These are phyloP conservation scores for Nanorana parkeri DNA, from an alignment of 2,113 vertebrate genomes.

Conservation along the genomic window DNA sequence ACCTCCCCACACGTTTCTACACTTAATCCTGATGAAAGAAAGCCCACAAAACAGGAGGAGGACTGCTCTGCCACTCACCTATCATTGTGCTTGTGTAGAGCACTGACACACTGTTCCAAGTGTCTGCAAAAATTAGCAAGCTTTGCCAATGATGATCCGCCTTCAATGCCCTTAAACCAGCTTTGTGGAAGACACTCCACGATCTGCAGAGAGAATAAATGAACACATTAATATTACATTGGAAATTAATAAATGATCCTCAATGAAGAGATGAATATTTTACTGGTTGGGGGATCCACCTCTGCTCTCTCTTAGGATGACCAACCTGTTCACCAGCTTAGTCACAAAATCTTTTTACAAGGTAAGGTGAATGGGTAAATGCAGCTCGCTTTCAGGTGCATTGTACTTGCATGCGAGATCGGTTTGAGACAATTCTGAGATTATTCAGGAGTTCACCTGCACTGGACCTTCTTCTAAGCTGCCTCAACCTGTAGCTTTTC, in stretches of 20 bases:
- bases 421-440: no score
- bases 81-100: slow-evolving; percentile 70
- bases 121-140: slow-evolving; percentile 82
- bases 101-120: slow-evolving; percentile 74
- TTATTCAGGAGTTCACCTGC: no score
- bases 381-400: no score
- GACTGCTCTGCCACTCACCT: slow-evolving; percentile 61
- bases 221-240: background rate
- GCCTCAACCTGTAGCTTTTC: no score
- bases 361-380: no score
- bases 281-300: background rate
- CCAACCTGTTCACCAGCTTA: no score
- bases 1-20: background rate
- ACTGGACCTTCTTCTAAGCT: no score
- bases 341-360: no score
- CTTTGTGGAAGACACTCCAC: slow-evolving; percentile 77
- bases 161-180: slow-evolving; percentile 78
- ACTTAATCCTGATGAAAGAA: background rate
- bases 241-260: background rate
- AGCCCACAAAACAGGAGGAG: background rate
- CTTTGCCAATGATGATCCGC: slow-evolving; percentile 75
- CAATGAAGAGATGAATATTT: background rate
- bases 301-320: background rate
- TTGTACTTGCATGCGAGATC: no score
- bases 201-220: slow-evolving; percentile 68